Evolutionary conservation across 2,113 vertebrate species (phyloP), one percentile per base, ranked within the genome.

Genomic region (Oceanites oceanicus): DNA sequence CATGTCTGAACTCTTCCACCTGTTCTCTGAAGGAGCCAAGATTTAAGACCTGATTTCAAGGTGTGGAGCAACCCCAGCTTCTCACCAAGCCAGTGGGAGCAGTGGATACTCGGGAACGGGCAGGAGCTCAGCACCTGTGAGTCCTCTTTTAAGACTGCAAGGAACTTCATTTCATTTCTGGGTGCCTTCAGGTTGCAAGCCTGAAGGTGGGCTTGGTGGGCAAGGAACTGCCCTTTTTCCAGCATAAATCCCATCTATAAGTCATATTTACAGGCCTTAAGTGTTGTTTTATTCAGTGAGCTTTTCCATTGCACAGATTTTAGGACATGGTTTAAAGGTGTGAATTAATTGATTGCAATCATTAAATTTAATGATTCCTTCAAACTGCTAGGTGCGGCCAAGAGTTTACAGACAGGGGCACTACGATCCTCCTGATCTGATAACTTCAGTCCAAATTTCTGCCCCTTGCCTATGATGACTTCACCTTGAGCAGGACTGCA

Each of bases 51-150:
- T n/a, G 29, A 42, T 58, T 76, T 29, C 50, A 73, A 45, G 20
- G 25, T 34, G 13, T 18, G 27, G 65, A 56, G 40, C 45, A 88
- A 47, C 10, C 3, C 27, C 11, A 40, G 26, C 29, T 80, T 68
- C 49, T 59, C 40, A 17, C 7, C 1, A 2, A 17, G 49, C 5
- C 38, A 10, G 17, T 45, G 45, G 34, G 30, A 72, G 15, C 2
- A 0, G 10, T 13, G 30, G 62, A 6, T 74, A 26, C 26, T 58
- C 2, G 0, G 29, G 17, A 70, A 40, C 0, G 1, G 27, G 25
- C 36, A 45, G 30, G 14, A 76, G 26, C 27, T 63, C 42, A 70
- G 32, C 15, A 10, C 14, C 9, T 21, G 4, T 4, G 34, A 49
- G 26, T 38, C 13, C 6, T 26, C n/a, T 45, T 75, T 44, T 14